These are phyloP conservation scores for Tamias sibiricus DNA, from an alignment of 2,113 vertebrate genomes.

Conservation along the genomic window DNA sequence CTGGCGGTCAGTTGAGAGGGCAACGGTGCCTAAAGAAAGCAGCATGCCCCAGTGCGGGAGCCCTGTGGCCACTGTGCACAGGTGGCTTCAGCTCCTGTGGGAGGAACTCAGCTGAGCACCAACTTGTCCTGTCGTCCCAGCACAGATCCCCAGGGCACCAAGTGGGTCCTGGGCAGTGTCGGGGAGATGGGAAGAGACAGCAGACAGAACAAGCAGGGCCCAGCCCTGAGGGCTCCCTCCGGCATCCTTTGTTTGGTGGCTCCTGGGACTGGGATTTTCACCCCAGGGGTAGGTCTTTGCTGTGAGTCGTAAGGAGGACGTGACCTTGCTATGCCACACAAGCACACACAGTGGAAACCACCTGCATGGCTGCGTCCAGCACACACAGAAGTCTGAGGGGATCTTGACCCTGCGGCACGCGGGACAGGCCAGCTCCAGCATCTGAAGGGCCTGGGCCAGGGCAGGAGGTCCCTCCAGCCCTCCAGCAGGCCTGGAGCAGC, in stretches of 20 bases:
- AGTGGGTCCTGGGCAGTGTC: rapidly evolving
- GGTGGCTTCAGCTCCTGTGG: not conserved
- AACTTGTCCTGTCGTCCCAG: rapidly evolving
- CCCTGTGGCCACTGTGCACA: not conserved
- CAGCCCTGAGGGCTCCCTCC: rapidly evolving
- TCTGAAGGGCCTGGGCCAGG: rapidly evolving
- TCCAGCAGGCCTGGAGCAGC: not conserved
- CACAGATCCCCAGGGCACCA: rapidly evolving
- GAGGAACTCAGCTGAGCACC: rapidly evolving
- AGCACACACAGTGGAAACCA: too few species aligned
- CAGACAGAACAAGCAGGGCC: not conserved
- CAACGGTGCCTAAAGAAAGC: rapidly evolving
- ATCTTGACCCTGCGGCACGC: rapidly evolving
- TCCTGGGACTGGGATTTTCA: not conserved
- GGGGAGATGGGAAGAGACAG: not conserved
- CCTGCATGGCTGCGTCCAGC: too few species aligned
- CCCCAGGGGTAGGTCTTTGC: rapidly evolving
- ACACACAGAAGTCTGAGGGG: rapidly evolving
- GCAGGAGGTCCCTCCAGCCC: not conserved
- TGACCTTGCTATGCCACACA: rapidly evolving
- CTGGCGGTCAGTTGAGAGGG: not conserved
- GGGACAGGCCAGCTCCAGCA: rapidly evolving
- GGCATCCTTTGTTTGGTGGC: not conserved
- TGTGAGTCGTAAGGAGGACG: not conserved
- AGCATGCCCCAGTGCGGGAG: not conserved